Evolutionary conservation across 37 sponge, comb jelly and placozoan species (phyloP).

Genomic region (Theonella swinhoei): DNA sequence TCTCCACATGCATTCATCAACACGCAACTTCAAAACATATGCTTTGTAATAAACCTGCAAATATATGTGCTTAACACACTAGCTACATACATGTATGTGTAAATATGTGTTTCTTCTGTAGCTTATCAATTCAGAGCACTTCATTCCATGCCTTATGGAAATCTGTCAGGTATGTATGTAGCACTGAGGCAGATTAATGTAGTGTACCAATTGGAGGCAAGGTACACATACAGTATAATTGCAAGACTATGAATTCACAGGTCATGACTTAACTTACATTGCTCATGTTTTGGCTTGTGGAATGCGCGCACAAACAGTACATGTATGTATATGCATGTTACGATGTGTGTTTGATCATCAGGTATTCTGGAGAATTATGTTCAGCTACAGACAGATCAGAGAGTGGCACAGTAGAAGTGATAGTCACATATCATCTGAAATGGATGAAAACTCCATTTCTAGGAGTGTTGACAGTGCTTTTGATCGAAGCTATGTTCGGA

Average conservation of each 20-base stretch:
- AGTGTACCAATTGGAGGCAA: not conserved
- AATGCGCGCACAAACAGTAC: not conserved
- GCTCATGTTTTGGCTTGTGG: no score
- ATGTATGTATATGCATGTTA: not conserved
- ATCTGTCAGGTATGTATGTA: conserved; percentile 56
- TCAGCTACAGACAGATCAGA: conserved; percentile 64
- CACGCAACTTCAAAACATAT: no score
- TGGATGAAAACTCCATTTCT: not conserved
- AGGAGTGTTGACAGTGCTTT: conserved; percentile 39
- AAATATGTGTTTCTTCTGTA: not conserved
- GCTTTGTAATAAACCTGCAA: not conserved
- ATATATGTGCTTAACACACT: not conserved
- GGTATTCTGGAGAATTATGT: conserved; percentile 81
- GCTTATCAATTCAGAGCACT: conserved; percentile 48
- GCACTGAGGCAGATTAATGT: not conserved
- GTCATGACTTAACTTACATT: no score
- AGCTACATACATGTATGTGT: not conserved
- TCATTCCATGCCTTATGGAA: conserved; percentile 49
- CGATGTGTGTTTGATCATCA: not conserved
- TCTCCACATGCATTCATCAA: no score
- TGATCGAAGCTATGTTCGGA: conserved; percentile 58
- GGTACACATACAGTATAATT: no score
- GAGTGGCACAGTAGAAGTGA: conserved; percentile 52
- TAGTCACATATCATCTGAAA: not conserved
- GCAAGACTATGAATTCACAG: no score